Evolutionary conservation across 2,113 vertebrate species (phyloP).

Genomic region (Tonatia bakeri): DNA sequence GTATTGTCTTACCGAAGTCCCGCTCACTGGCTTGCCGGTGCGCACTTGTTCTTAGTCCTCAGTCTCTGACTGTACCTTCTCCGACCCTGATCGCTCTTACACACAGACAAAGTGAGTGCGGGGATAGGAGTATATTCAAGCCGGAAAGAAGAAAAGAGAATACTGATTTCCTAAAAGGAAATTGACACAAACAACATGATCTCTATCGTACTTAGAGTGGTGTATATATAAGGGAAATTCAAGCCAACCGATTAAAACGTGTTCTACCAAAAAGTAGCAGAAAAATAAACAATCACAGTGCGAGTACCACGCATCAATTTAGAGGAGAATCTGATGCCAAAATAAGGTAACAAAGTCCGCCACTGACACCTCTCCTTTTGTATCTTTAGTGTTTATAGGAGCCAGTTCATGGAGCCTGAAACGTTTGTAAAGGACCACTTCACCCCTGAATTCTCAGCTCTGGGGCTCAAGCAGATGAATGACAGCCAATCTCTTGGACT

Average conservation of each 20-base stretch:
- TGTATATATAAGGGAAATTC: background rate
- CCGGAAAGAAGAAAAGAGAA: background rate
- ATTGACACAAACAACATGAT: background rate
- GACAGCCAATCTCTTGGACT: background rate
- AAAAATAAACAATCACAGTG: background rate
- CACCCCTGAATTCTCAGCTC: background rate
- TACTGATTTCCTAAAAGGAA: background rate
- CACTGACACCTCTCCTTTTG: background rate
- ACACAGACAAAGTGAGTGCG: background rate
- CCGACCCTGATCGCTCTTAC: background rate
- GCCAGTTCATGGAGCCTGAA: background rate
- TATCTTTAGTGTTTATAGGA: background rate
- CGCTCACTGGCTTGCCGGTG: background rate
- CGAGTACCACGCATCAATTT: background rate
- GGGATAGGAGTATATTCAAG: background rate
- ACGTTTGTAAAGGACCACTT: background rate
- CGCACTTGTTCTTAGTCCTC: background rate
- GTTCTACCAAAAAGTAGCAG: background rate
- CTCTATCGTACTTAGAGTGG: background rate
- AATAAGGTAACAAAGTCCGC: background rate
- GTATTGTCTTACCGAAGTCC: background rate
- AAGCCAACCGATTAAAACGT: background rate
- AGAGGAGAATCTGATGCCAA: background rate
- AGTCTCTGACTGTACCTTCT: background rate
- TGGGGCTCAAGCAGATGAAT: background rate